These are phyloP conservation scores for Lepidochitona cinerea DNA, from an alignment of 2,888 invertebrate species.

Conservation along the genomic window DNA sequence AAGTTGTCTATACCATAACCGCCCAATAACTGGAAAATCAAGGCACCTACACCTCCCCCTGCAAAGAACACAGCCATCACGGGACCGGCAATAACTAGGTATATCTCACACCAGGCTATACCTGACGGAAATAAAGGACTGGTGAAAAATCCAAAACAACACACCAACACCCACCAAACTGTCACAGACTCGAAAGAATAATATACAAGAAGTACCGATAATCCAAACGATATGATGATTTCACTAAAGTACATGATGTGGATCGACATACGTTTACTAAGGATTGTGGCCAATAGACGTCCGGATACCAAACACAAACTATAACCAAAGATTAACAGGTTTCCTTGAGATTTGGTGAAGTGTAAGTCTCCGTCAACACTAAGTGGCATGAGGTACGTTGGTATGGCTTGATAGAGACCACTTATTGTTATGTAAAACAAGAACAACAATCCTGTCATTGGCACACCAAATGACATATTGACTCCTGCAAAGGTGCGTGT, in stretches of 20 bases:
- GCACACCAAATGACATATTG: background rate
- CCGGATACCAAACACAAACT: background rate
- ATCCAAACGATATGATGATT: background rate
- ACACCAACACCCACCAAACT: background rate
- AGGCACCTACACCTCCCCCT: background rate
- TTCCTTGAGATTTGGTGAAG: background rate
- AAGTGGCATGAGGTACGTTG: background rate
- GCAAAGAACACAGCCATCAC: background rate
- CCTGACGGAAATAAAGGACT: background rate
- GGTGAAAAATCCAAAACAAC: background rate
- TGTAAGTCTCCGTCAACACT: background rate
- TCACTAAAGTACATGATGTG: background rate
- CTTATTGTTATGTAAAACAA: background rate
- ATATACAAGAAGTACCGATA: background rate
- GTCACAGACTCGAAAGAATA: background rate
- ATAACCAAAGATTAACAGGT: background rate
- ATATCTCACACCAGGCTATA: background rate
- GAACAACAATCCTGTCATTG: background rate
- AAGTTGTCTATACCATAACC: background rate
- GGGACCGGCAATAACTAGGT: background rate
- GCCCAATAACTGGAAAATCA: background rate
- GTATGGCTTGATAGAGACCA: background rate
- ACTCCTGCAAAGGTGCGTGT: background rate
- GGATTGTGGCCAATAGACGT: background rate
- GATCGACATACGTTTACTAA: background rate